Conservation (phyloP, 2,888 invertebrate genomes). For the Cephus runcator region DNA sequence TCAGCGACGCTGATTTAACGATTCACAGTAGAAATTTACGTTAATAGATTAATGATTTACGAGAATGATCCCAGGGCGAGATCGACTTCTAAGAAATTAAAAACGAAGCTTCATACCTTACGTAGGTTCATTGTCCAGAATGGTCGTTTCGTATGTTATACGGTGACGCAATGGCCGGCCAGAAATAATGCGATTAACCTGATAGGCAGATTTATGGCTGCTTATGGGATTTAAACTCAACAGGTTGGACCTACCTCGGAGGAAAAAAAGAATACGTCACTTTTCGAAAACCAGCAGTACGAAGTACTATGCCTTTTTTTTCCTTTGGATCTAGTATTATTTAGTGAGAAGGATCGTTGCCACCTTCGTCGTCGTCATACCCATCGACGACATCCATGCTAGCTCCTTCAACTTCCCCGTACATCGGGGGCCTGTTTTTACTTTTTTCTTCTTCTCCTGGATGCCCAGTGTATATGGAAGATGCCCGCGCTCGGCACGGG, state of each 20-base stretch:
- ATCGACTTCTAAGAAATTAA: neutral
- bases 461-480: neutral
- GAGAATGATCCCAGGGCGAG: neutral
- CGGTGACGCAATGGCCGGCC: neutral
- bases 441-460: neutral
- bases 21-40: neutral
- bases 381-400: neutral
- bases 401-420: neutral
- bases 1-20: neutral
- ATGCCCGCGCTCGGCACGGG: constrained; percentile 20
- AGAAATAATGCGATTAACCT: constrained; percentile 53
- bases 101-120: neutral
- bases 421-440: constrained; percentile 12
- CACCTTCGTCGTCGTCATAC: neutral
- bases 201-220: constrained; percentile 51
- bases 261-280: neutral
- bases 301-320: neutral
- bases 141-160: neutral
- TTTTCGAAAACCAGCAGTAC: neutral
- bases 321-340: neutral
- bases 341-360: neutral
- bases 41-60: neutral
- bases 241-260: constrained; percentile 38
- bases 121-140: neutral
- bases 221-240: constrained; percentile 58